These are phyloP conservation scores for Phycodurus eques DNA, from an alignment of 2,113 vertebrate genomes.

Conservation along the genomic window DNA sequence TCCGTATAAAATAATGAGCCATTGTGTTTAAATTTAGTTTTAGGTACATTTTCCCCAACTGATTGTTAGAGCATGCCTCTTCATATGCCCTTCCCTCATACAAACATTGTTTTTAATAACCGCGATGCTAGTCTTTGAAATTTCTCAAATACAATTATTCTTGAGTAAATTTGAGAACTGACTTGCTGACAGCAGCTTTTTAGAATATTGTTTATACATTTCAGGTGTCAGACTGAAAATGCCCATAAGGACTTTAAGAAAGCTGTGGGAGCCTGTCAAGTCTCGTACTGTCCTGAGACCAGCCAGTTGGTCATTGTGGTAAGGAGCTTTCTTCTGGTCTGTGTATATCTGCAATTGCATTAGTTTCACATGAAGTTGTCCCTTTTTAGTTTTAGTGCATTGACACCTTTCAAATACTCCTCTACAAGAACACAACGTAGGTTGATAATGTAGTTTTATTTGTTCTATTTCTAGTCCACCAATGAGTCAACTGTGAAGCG, in stretches of 20 bases:
- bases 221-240: constrained; percentile 80
- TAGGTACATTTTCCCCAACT: no score
- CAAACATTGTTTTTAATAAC: no score
- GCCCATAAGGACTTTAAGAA: constrained; percentile 91
- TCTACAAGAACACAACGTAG: not conserved
- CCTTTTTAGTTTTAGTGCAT: not conserved
- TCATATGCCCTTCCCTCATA: no score
- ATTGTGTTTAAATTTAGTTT: no score
- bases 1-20: no score
- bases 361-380: not conserved
- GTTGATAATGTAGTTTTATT: not conserved
- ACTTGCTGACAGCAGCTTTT: not conserved
- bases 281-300: constrained; percentile 78
- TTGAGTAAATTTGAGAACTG: not conserved
- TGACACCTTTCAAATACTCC: not conserved
- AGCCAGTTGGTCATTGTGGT: constrained; percentile 83
- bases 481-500: constrained; percentile 84
- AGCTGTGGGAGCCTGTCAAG: constrained; percentile 80
- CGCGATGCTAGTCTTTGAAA: no score
- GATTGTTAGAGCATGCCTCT: no score
- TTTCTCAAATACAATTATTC: not conserved
- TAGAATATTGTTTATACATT: constrained; percentile 9
- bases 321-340: constrained; percentile 20
- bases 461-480: constrained; percentile 73
- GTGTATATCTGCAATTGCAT: not conserved